These are phyloP conservation scores for Neodiprion fabricii DNA, from an alignment of 1,140 invertebrate species.

Conservation along the genomic window DNA sequence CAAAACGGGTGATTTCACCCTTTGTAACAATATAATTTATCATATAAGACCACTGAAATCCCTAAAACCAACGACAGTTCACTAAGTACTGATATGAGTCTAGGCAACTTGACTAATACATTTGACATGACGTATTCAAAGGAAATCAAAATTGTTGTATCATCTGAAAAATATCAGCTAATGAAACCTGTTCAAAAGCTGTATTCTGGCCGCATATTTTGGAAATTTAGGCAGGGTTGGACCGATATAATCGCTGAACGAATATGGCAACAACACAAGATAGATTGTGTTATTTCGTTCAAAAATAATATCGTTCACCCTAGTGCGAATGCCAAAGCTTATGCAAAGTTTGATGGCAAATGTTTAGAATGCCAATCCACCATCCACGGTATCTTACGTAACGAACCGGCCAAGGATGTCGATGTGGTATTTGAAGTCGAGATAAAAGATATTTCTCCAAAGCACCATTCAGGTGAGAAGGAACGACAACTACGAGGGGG, in stretches of 20 bases:
- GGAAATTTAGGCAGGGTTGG: conserved; percentile 22
- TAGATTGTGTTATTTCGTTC: conserved; percentile 22
- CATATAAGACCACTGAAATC: background rate
- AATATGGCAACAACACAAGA: conserved; percentile 18
- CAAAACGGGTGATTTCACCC: too few relatives aligned
- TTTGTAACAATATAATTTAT: too few relatives aligned
- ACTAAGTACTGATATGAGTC: background rate
- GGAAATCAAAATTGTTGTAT: conserved; percentile 17
- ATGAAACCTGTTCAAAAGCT: conserved; percentile 17
- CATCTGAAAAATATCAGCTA: conserved; percentile 17
- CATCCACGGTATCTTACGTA: conserved; percentile 13
- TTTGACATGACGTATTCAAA: conserved; percentile 4
- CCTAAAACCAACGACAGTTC: background rate
- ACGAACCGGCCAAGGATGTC: conserved; percentile 13
- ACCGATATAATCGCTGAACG: conserved; percentile 17
- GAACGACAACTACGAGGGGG: conserved; percentile 18
- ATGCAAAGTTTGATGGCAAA: conserved; percentile 8
- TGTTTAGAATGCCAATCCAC: conserved; percentile 20
- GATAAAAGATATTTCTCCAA: conserved; percentile 6
- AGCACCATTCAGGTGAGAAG: conserved; percentile 11
- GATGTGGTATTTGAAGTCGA: conserved; percentile 20
- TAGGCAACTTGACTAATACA: conserved; percentile 29
- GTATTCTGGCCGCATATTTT: conserved; percentile 14
- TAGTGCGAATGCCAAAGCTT: conserved; percentile 11
- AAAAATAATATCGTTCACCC: conserved; percentile 23